Evolutionary conservation across 2,888 invertebrate genomes (phyloP).

Genomic region (Pristionchus fissidentatus): DNA sequence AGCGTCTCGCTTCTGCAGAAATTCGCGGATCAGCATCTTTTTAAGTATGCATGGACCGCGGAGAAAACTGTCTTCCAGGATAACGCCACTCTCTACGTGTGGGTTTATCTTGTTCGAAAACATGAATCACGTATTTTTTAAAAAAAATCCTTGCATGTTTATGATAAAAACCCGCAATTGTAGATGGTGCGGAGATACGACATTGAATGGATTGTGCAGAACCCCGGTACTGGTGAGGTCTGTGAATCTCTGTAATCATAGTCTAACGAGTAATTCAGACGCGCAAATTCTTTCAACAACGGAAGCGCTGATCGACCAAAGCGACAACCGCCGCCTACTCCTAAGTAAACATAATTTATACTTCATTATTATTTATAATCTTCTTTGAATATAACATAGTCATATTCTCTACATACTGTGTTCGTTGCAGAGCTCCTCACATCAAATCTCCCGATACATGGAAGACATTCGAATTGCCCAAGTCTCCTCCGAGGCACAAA

Average conservation of each 20-base stretch:
- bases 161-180: background rate
- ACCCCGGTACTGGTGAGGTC: slow-evolving; percentile 31
- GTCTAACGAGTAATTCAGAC: background rate
- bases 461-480: slow-evolving; percentile 38
- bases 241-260: background rate
- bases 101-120: background rate
- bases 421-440: background rate
- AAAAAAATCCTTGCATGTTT: background rate
- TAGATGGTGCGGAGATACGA: slow-evolving; percentile 39
- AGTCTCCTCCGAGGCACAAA: slow-evolving; percentile 43
- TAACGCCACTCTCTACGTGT: slow-evolving; percentile 47
- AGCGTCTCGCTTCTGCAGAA: slow-evolving; percentile 28
- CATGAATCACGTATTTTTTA: background rate
- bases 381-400: background rate
- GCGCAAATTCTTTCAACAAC: slow-evolving; percentile 36
- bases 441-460: slow-evolving; percentile 8
- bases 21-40: slow-evolving; percentile 35
- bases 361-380: too few species aligned
- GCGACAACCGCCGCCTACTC: too few species aligned
- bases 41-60: slow-evolving; percentile 16
- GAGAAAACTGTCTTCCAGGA: slow-evolving; percentile 43
- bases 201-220: slow-evolving; percentile 38
- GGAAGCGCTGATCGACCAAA: slow-evolving; percentile 33
- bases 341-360: background rate
- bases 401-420: background rate